Evolutionary conservation across 2,888 invertebrate genomes (phyloP).

Genomic region (Orthosia gracilis): DNA sequence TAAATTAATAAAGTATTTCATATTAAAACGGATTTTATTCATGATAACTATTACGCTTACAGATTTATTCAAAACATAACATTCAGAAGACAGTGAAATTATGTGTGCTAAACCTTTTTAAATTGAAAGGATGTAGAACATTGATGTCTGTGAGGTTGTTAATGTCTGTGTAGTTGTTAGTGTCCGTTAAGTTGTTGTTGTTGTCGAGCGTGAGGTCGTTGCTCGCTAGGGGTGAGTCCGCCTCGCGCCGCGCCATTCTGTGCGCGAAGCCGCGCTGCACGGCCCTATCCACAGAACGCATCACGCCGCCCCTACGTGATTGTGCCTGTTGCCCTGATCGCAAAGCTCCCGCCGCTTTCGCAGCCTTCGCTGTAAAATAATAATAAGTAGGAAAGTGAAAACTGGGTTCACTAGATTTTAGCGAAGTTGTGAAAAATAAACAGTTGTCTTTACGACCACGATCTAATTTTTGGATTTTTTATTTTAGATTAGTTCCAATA

Average conservation of each 20-base stretch:
- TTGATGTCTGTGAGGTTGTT: constrained; percentile 1
- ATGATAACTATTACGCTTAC: constrained; percentile 49
- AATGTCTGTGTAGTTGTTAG: constrained; percentile 15
- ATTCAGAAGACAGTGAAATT: constrained; percentile 48
- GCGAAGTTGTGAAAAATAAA: background rate
- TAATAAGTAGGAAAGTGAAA: background rate
- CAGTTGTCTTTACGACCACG: background rate
- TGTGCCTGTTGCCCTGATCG: constrained; percentile 64
- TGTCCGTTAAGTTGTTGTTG: constrained; percentile 19
- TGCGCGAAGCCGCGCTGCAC: constrained; percentile 77
- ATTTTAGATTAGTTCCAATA: too few species aligned
- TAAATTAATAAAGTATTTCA: constrained; percentile 60
- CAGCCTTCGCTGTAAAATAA: constrained; percentile 74
- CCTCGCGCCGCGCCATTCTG: constrained; percentile 74
- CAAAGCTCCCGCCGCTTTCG: constrained; percentile 75
- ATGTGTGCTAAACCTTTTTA: constrained; percentile 25
- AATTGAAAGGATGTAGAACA: constrained; percentile 16
- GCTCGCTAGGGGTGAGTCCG: constrained; percentile 60
- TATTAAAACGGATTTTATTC: constrained; percentile 39
- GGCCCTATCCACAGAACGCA: constrained; percentile 78
- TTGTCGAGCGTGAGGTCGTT: constrained; percentile 57
- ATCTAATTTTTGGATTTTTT: background rate
- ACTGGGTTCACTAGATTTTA: background rate
- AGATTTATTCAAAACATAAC: constrained; percentile 13
- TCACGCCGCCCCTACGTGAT: constrained; percentile 59